Evolutionary conservation across 2,888 invertebrate genomes (phyloP).

Genomic region (Elmis aenea): DNA sequence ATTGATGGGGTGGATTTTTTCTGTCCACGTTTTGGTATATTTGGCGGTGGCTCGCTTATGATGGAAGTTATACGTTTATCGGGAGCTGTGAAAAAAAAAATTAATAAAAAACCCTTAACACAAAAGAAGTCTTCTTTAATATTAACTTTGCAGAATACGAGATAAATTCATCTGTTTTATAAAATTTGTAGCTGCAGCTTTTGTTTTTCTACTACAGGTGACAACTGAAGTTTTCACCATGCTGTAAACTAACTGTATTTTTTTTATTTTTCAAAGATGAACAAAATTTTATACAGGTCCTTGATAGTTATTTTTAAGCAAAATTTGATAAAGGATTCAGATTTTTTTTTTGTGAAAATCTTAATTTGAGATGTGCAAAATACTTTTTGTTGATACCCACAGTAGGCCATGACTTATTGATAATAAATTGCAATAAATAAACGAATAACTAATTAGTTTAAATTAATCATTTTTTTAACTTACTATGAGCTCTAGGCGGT

Average conservation of each 20-base stretch:
- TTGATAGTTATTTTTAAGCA: too few species aligned
- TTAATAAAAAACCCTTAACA: neutral
- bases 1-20: constrained; percentile 48
- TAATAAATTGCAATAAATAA: neutral
- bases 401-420: neutral
- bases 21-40: constrained; percentile 45
- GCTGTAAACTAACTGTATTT: too few species aligned
- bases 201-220: too few species aligned
- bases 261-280: too few species aligned
- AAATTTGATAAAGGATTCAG: too few species aligned
- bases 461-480: constrained; percentile 19
- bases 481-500: constrained; percentile 74
- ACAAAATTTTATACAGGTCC: too few species aligned
- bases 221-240: too few species aligned
- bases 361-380: too few species aligned
- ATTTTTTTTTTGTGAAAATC: too few species aligned
- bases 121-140: neutral
- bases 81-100: constrained; percentile 43
- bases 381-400: too few species aligned
- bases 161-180: too few species aligned
- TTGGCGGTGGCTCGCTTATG: constrained; percentile 44
- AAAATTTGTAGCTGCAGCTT: too few species aligned
- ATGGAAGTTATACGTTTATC: constrained; percentile 51
- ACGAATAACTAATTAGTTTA: constrained; percentile 1
- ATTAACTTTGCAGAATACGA: neutral